These are phyloP conservation scores for Acanthurus leucopareius DNA, from an alignment of 2,797 vertebrate genomes.

Conservation along the genomic window DNA sequence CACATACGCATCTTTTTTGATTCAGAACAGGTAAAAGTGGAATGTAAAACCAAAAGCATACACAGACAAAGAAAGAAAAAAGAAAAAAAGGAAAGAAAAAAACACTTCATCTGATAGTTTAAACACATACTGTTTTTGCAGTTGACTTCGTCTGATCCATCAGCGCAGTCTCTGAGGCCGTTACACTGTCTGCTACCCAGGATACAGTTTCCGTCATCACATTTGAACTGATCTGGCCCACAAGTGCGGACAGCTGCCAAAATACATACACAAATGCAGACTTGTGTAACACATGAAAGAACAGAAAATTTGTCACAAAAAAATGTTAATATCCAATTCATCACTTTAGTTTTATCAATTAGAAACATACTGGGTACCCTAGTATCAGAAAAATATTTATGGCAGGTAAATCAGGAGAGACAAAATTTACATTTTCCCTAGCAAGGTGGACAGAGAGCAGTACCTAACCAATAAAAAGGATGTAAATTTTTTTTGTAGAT, in stretches of 20 bases:
- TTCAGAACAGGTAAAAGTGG: not conserved
- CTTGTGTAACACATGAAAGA: not conserved
- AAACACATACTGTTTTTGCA: constrained; percentile 90
- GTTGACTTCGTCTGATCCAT: constrained; percentile 93
- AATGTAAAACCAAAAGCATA: not conserved
- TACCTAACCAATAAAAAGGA: too few relatives aligned
- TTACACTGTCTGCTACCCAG: constrained; percentile 94
- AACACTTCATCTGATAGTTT: too few relatives aligned
- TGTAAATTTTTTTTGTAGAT: too few relatives aligned
- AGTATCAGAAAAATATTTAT: too few relatives aligned
- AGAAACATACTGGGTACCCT: too few relatives aligned
- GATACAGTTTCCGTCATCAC: constrained; percentile 94
- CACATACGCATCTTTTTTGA: not conserved
- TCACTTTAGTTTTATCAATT: too few relatives aligned
- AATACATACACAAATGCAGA: not conserved
- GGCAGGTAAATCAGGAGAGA: too few relatives aligned
- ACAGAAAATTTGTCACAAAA: too few relatives aligned
- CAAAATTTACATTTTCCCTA: too few relatives aligned
- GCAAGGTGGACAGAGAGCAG: too few relatives aligned
- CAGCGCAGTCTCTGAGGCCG: constrained; percentile 92
- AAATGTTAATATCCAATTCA: too few relatives aligned
- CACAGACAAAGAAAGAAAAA: not conserved
- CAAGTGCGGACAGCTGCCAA: constrained; percentile 91
- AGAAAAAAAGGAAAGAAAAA: too few relatives aligned
- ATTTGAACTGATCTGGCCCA: constrained; percentile 94